A percentile compares a stretch with the other conserved stretches of the same genome.
phyloP scores from a whole-genome alignment of 2,113 vertebrate genomes.

The Tenebrosternarchus preto region DNA sequence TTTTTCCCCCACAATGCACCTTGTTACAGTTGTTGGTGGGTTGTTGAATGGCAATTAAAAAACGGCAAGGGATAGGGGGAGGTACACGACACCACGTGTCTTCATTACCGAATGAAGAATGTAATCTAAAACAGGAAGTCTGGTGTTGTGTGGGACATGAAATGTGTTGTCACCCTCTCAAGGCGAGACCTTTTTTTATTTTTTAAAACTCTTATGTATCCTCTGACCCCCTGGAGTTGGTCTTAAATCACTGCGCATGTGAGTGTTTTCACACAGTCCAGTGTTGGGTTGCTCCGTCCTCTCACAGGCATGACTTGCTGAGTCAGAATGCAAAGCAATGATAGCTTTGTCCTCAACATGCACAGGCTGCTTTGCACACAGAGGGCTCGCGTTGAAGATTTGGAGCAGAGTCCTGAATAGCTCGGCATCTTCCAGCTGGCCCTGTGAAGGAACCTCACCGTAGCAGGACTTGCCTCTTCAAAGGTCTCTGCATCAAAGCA shows the following conservation, averaged over 20 bases:
- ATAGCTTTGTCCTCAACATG: conserved; percentile 15
- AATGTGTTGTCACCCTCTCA: too few species aligned
- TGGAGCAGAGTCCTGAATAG: neutral
- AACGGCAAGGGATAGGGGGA: too few species aligned
- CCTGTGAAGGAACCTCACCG: neutral
- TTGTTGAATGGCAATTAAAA: too few species aligned
- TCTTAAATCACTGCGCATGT: neutral
- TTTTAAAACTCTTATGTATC: neutral
- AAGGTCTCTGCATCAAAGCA: conserved; percentile 5
- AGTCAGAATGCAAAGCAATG: conserved; percentile 37
- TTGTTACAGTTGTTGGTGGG: too few species aligned
- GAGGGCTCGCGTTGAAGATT: neutral
- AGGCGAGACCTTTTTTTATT: too few species aligned
- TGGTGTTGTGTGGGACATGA: too few species aligned
- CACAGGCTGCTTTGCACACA: neutral
- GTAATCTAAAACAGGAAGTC: too few species aligned
- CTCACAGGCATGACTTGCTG: conserved; percentile 23
- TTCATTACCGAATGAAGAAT: too few species aligned
- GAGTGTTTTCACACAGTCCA: neutral
- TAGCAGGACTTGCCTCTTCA: neutral
- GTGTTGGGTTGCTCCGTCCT: conserved; percentile 27
- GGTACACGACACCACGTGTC: too few species aligned
- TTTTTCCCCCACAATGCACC: too few species aligned
- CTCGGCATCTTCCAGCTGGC: neutral
- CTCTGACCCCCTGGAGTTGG: neutral